Evolutionary conservation across 2,797 vertebrate genomes (phyloP).

Genomic region (Chromis chromis): DNA sequence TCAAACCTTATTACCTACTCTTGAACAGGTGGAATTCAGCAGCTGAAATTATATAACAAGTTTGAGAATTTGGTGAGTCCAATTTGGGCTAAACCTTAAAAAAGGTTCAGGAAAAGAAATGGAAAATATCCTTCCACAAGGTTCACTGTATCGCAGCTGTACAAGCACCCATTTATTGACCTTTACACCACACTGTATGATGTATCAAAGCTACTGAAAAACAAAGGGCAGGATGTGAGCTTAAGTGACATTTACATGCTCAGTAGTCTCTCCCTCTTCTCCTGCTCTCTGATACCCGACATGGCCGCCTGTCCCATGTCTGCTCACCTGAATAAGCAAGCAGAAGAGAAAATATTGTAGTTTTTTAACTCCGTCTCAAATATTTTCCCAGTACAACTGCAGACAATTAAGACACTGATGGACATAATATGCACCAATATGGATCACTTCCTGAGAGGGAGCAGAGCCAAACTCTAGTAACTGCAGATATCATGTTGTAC

Average conservation of each 20-base stretch:
- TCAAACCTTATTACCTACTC: neutral
- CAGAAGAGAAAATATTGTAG: slow-evolving; percentile 6
- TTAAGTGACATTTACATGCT: slow-evolving; percentile 79
- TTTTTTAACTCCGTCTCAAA: neutral
- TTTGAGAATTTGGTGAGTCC: neutral
- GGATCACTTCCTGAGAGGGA: slow-evolving; percentile 68
- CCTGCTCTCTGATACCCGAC: slow-evolving; percentile 31
- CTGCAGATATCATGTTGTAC: neutral
- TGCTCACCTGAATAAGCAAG: slow-evolving; percentile 65
- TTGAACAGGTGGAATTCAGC: neutral
- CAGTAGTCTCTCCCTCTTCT: slow-evolving; percentile 44
- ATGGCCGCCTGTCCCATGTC: slow-evolving; percentile 37
- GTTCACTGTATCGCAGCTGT: neutral
- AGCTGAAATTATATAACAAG: neutral
- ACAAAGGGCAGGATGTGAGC: slow-evolving; percentile 64
- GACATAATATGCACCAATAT: slow-evolving; percentile 36
- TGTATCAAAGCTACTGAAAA: slow-evolving; percentile 50
- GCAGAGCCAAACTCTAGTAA: slow-evolving; percentile 13
- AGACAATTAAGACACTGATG: slow-evolving; percentile 44
- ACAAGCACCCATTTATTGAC: slow-evolving; percentile 26
- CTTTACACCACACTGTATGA: slow-evolving; percentile 38
- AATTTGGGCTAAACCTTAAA: neutral
- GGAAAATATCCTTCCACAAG: neutral
- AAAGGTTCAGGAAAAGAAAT: neutral
- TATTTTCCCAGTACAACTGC: slow-evolving; percentile 9